Base-by-base conservation (phyloP, 2,113 vertebrate genomes). In the Alethe diademata region DNA sequence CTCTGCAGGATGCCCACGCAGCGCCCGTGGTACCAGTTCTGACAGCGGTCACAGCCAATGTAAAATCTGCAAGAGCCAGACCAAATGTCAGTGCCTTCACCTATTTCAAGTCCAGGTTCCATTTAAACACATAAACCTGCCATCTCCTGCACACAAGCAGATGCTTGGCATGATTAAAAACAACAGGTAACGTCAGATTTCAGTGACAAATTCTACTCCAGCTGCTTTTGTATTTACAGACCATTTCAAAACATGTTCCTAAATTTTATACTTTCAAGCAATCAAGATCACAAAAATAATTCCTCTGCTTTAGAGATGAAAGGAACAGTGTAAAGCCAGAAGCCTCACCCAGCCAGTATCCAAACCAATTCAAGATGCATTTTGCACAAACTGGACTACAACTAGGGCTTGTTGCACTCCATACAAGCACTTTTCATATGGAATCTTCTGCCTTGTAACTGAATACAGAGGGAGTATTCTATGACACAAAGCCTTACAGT, bases 11-110 rank as follows among this genome's bases (percentile, higher is more conserved):
- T 99, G 98, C 99, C 99, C 89, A 99, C 99, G 14, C 99, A 99
- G 97, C 99, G 99, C 76, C 99, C 99, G 18, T 99, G 99, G 97
- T 99, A 99, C 99, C 99, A 99, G 97, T 99, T 99, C 98, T 99
- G 99, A 96, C 99, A 99, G 54, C 99, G 99, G 96, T 99, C 99
- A 26, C 99, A 99, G 97, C 99, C 99, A 57, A 99, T 99, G 96
- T 99, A 99, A 96, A 99, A 99, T 96, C 99, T 99, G 97, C 36
- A 97, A 97, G 89, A 89, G 83, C 94, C 96, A 95, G 91, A 90
- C 24, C 56, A 97, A 78, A 15, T 13, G 83, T 98, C 69, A 98
- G 93, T 14, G 40, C 5, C 83, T 43, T 11, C 19, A 29, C 24
- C 65, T 8, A 3, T 1, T 33, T 5, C 25, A 29, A 38, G 8